Base-by-base conservation (phyloP, 2,113 vertebrate species). In the Albula goreensis region DNA sequence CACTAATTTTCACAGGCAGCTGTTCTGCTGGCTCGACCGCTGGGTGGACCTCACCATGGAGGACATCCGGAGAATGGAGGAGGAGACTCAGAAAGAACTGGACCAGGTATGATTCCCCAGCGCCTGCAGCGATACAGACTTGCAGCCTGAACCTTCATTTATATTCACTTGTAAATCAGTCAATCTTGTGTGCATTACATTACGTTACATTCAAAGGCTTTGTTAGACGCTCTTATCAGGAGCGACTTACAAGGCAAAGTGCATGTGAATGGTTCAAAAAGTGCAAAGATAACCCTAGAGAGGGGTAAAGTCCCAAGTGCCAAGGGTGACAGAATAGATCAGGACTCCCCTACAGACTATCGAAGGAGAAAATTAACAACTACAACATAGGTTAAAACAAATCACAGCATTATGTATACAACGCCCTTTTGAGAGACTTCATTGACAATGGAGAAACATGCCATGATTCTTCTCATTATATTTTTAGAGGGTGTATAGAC, bases 31-130 rank as follows among this genome's bases (percentile, higher is more conserved):
- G 92, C 86, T 95, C 74, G 94, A 95, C 87, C 92, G 92, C 83
- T 95, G 94, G 94, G 93, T 95, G 90, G 91, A 94, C 74, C 89
- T 95, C 80, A 92, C 81, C 86, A 95, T 95, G 94, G 94, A 94
- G 2, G 94, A 95, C n/a, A 95, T 95, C 87, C 91, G 94, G 19
- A 89, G 90, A 49, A 94, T 95, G 92, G 94, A 95, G 84, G 94
- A 94, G 49, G 94, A 94, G 86, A 95, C 94, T 0, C 93, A 94
- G 89, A 86, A 86, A 78, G 93, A 94, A 87, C 90, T 95, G 74
- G 92, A 95, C 81, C 91, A 94, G 93, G 94, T 95, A 83, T 56
- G 66, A 3, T 1, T n/a, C 15, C 53, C 48, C 12, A 56, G 31
- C 1, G 31, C 53, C 53, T 56, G 7, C 12, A 56, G 12, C 2